Base-by-base conservation (phyloP, 2,888 invertebrate species). In the Tipula vernalis region DNA sequence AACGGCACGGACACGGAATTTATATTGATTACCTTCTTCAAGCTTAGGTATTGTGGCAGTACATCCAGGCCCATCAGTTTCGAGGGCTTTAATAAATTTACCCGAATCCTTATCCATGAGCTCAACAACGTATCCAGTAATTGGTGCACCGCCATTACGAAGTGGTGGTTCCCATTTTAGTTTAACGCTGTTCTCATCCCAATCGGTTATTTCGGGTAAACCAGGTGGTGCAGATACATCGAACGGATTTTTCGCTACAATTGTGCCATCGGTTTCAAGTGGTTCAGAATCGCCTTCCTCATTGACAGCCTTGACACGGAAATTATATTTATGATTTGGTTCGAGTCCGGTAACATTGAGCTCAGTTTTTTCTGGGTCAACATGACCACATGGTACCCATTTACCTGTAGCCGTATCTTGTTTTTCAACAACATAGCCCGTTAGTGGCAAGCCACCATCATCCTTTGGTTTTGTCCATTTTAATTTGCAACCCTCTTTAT, bases 251-350 rank as follows among this genome's bases (percentile, higher is more conserved):
- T 99, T 99, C 87, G 99, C 99, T 12, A 98, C 91, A 87, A 96
- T 96, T 0, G 97, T 95, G 47, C 95, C 94, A 89, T 98, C 98
- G 0, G 98, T 96, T 88, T 97, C 97, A 85, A 99, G 92, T 5
- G 99, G 98, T 89, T 99, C 99, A 0, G 98, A 98, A 91, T 98
- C 98, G 4, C 99, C 99, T 91, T 99, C 98, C 90, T 98, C 98
- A 91, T 99, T 99, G 10, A 98, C 94, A 6, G 99, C 99, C 90
- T 97, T 97, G 0, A 99, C 98, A 87, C 99, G 94, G 95, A 99
- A 99, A 91, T 98, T 97, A 92, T 99, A 99, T 87, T 98, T 97
- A 91, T 98, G 97, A 88, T 98, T 98, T 87, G 98, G 97, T 91
- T 98, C 98, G 13, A 99, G 93, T 83, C 98, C 98, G 91, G 91